phyloP scores from a whole-genome alignment of 1,140 invertebrate genomes.

The Carposina sasakii region DNA sequence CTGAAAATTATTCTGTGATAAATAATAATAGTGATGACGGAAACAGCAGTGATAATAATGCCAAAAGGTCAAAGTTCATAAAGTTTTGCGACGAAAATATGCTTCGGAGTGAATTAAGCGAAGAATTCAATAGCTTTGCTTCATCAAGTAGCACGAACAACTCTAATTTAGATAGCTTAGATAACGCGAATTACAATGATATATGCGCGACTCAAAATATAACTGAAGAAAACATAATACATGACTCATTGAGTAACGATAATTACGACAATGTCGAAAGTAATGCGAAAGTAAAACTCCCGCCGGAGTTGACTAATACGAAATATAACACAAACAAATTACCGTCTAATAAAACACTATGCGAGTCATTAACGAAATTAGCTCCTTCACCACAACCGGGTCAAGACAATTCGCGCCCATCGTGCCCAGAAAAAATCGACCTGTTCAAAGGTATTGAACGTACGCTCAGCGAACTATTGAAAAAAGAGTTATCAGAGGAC shows the following conservation, averaged over 20 bases:
- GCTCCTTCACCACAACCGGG: conserved; percentile 43
- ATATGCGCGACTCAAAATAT: conserved; percentile 35
- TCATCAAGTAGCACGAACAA: conserved; percentile 43
- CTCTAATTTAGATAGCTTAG: conserved; percentile 47
- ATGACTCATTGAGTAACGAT: conserved; percentile 52
- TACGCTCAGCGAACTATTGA: conserved; percentile 70
- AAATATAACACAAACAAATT: conserved; percentile 29
- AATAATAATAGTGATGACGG: conserved; percentile 33
- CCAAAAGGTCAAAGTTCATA: conserved; percentile 40
- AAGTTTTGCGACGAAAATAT: conserved; percentile 63
- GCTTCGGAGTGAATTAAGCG: conserved; percentile 59
- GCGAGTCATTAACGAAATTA: conserved; percentile 30
- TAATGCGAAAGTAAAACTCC: conserved; percentile 59
- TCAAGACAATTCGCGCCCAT: conserved; percentile 20
- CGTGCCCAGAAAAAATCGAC: conserved; percentile 59
- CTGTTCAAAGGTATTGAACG: conserved; percentile 72
- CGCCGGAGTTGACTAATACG: conserved; percentile 40
- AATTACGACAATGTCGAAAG: conserved; percentile 44
- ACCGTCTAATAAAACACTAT: conserved; percentile 29
- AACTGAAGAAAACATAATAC: conserved; percentile 49
- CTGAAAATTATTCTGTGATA: conserved; percentile 45
- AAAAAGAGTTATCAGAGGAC: conserved; percentile 69
- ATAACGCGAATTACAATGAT: conserved; percentile 39
- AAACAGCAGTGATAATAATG: conserved; percentile 22
- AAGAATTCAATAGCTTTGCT: conserved; percentile 62